These are phyloP conservation scores for Tenthredo distinguenda DNA, from an alignment of 2,888 invertebrate species.

Conservation along the genomic window DNA sequence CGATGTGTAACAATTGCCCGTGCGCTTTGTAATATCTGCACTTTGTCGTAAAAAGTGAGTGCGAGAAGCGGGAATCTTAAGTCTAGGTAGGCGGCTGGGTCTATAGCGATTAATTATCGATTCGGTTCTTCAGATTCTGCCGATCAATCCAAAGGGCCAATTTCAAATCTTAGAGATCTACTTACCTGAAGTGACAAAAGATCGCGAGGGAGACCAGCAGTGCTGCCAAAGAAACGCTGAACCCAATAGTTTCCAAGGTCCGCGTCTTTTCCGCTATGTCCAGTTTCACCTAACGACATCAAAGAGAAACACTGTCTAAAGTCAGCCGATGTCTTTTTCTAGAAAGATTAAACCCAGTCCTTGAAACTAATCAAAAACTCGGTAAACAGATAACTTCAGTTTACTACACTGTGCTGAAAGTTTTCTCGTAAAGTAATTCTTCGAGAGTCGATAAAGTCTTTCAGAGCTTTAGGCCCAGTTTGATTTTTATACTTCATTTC, in stretches of 20 bases:
- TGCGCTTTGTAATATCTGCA: not conserved
- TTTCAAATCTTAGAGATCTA: constrained; percentile 25
- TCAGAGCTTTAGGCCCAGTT: not conserved
- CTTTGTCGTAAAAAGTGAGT: not conserved
- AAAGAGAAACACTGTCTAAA: constrained; percentile 23
- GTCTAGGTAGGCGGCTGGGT: not conserved
- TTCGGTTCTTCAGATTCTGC: not conserved
- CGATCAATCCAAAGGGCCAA: constrained; percentile 8
- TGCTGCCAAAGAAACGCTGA: constrained; percentile 88
- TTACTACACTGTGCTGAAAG: not conserved
- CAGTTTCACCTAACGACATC: constrained; percentile 81
- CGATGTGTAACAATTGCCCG: not conserved
- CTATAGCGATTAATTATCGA: not conserved
- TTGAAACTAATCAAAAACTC: not conserved
- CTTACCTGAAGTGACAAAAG: constrained; percentile 90
- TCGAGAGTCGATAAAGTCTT: not conserved
- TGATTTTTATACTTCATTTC: not conserved
- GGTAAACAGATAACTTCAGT: not conserved
- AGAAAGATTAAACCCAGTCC: not conserved
- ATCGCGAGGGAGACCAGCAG: constrained; percentile 88
- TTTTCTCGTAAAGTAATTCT: not conserved
- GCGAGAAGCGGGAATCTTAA: not conserved
- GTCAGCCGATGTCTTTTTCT: not conserved
- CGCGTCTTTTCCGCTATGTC: constrained; percentile 86
- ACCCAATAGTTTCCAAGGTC: constrained; percentile 90